phyloP scores from a whole-genome alignment of 1,140 invertebrate genomes.

The Hyposmocoma kahamanoa region DNA sequence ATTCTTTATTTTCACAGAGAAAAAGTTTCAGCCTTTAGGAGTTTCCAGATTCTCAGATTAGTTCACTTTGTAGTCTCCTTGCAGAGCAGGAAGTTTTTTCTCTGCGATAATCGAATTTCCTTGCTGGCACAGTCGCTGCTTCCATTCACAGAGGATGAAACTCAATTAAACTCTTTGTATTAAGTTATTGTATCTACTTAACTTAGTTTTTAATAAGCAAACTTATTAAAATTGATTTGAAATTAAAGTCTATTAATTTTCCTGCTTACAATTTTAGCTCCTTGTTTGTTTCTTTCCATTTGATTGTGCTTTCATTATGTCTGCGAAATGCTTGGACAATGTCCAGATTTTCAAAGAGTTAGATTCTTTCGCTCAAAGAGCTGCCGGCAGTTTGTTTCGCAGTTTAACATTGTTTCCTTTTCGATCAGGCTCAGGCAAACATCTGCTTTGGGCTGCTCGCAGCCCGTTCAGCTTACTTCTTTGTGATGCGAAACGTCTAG shows the following conservation, averaged over 20 bases:
- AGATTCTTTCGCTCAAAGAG: slow-evolving; percentile 30
- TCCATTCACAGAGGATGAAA: neutral
- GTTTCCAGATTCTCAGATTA: slow-evolving; percentile 48
- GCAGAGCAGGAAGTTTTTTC: slow-evolving; percentile 38
- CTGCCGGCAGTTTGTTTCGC: slow-evolving; percentile 51
- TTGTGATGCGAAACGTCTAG: slow-evolving; percentile 30
- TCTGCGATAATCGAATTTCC: slow-evolving; percentile 24
- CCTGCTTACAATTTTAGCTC: neutral
- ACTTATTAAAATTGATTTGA: too few relatives aligned
- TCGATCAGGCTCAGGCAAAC: slow-evolving; percentile 44
- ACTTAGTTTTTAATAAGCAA: too few relatives aligned
- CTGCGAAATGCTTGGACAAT: neutral
- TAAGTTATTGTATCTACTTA: neutral
- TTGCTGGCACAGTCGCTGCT: slow-evolving; percentile 1
- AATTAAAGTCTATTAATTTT: too few relatives aligned
- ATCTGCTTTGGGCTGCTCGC: slow-evolving; percentile 40
- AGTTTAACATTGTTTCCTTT: slow-evolving; percentile 63
- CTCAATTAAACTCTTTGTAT: neutral
- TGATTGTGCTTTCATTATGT: neutral
- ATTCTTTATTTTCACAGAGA: slow-evolving; percentile 39
- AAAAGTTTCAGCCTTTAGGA: slow-evolving; percentile 41
- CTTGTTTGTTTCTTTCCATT: neutral
- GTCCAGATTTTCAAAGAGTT: slow-evolving; percentile 2
- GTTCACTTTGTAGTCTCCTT: slow-evolving; percentile 46
- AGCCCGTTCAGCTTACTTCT: slow-evolving; percentile 30